Percentiles rank a stretch among this genome's conserved stretches.
Conservation (phyloP, 2,113 vertebrate species). For the Numida meleagris region DNA sequence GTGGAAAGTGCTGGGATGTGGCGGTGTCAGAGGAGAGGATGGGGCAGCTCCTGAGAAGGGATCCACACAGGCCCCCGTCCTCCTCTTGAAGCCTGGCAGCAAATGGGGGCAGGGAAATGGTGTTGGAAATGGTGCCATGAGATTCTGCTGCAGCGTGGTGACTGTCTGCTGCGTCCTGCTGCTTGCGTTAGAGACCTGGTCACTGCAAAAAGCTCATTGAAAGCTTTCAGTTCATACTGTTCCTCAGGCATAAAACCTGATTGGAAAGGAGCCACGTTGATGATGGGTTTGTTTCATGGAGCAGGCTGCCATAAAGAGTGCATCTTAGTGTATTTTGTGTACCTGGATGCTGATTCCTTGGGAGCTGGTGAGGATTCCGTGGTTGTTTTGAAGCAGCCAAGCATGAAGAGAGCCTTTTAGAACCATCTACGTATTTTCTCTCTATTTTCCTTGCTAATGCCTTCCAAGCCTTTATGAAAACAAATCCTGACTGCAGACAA, state of each 20-base stretch:
- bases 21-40: neutral
- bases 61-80: too few species aligned
- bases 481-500: neutral
- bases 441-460: neutral
- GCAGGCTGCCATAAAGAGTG: neutral
- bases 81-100: neutral
- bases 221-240: neutral
- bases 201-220: neutral
- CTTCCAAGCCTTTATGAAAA: neutral
- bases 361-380: neutral
- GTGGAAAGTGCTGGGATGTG: neutral
- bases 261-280: neutral
- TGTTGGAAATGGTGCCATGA: neutral
- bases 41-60: neutral
- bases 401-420: neutral
- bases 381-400: neutral
- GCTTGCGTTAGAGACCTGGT: neutral
- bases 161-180: rapidly evolving
- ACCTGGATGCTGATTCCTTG: rapidly evolving
- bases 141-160: rapidly evolving
- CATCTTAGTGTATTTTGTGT: neutral
- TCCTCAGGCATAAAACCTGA: neutral
- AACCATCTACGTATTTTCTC: rapidly evolving
- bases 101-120: neutral
- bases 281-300: neutral